Conservation (phyloP, 2,797 vertebrate species). For the Lemur catta region DNA sequence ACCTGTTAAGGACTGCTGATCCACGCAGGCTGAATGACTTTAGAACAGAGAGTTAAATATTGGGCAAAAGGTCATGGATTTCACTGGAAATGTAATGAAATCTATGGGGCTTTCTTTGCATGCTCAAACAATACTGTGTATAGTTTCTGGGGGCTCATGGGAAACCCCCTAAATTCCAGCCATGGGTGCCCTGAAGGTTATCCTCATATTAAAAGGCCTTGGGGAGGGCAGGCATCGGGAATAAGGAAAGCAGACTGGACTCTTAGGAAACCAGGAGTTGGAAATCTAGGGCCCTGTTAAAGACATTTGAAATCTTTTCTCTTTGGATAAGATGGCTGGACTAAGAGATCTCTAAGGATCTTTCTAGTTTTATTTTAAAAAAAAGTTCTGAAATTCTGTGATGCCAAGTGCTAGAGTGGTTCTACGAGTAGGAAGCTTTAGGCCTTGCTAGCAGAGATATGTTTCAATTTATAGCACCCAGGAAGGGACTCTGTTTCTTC, state of each 20-base stretch:
- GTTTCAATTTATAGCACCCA: neutral
- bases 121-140: neutral
- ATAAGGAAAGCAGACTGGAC: neutral
- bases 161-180: neutral
- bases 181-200: neutral
- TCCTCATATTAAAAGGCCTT: neutral
- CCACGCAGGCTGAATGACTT: neutral
- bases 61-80: neutral
- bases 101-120: neutral
- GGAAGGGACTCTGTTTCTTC: neutral
- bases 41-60: neutral
- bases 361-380: neutral
- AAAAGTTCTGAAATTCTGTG: neutral
- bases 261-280: neutral
- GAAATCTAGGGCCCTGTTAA: neutral
- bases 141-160: neutral
- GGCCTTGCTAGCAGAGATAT: neutral
- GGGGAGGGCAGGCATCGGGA: neutral
- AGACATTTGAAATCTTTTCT: neutral
- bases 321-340: neutral
- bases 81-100: neutral
- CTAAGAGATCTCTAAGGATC: neutral
- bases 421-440: neutral
- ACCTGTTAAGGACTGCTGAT: neutral
- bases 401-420: neutral